A percentile compares a stretch with the other conserved stretches of the same genome.
Evolutionary conservation across 2,888 invertebrate genomes (phyloP).

Genomic region (Esperia sulphurella): DNA sequence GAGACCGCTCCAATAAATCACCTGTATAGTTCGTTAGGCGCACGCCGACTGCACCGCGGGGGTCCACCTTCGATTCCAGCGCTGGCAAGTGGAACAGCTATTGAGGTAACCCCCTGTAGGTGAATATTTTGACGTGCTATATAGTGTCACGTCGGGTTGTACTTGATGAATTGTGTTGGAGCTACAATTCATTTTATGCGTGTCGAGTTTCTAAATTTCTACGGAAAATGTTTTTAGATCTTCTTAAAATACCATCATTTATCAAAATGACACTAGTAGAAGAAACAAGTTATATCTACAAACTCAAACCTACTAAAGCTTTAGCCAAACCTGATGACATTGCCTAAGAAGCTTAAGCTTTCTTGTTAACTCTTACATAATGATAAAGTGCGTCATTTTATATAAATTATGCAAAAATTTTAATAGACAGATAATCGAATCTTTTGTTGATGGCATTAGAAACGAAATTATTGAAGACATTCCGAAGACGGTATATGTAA

Average conservation of each 20-base stretch:
- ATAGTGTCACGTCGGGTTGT: slow-evolving; percentile 49
- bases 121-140: slow-evolving; percentile 71
- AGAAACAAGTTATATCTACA: background rate
- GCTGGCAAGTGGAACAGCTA: slow-evolving; percentile 63
- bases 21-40: slow-evolving; percentile 71
- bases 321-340: background rate
- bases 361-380: slow-evolving; percentile 17
- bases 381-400: slow-evolving; percentile 18
- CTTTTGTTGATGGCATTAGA: slow-evolving; percentile 44
- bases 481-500: slow-evolving; percentile 25
- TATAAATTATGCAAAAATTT: slow-evolving; percentile 37
- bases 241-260: background rate
- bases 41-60: slow-evolving; percentile 62
- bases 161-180: slow-evolving; percentile 51
- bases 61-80: slow-evolving; percentile 66
- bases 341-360: slow-evolving; percentile 5
- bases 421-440: slow-evolving; percentile 35
- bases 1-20: slow-evolving; percentile 59
- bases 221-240: background rate
- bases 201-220: background rate
- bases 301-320: too few species aligned
- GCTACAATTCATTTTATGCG: slow-evolving; percentile 7
- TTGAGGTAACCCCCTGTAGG: slow-evolving; percentile 65
- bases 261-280: background rate
- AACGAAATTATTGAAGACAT: slow-evolving; percentile 31